Conservation (phyloP, 2,888 invertebrate species). For the Ypsolopha sequella region DNA sequence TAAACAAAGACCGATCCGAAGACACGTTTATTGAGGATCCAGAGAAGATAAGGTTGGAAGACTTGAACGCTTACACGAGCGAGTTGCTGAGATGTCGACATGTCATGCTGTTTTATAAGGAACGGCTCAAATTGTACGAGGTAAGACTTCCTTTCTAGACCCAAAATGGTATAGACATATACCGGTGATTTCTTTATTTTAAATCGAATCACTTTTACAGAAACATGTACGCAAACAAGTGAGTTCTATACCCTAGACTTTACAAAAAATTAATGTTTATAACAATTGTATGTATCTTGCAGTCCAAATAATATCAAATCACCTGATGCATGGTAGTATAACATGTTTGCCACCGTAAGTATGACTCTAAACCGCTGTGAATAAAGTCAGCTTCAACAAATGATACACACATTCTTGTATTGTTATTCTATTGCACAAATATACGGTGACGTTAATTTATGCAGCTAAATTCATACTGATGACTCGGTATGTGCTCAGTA, state of each 20-base stretch:
- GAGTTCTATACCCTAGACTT: slow-evolving; percentile 3
- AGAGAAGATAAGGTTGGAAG: slow-evolving; percentile 47
- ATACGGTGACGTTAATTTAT: too few species aligned
- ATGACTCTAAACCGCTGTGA: too few species aligned
- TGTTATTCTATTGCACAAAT: too few species aligned
- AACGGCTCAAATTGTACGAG: slow-evolving; percentile 79
- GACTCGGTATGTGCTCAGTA: too few species aligned
- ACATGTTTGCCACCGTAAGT: too few species aligned
- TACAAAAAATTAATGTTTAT: too few species aligned
- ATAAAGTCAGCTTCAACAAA: too few species aligned
- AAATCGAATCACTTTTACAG: background rate
- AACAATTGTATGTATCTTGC: too few species aligned
- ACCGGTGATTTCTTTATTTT: background rate
- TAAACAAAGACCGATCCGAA: slow-evolving; percentile 40
- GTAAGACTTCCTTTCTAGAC: slow-evolving; percentile 29
- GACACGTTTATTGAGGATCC: slow-evolving; percentile 26
- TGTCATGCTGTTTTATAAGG: slow-evolving; percentile 77
- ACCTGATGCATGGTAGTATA: too few species aligned
- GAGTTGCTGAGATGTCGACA: slow-evolving; percentile 75
- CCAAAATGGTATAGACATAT: background rate
- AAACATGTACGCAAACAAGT: background rate
- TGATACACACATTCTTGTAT: too few species aligned
- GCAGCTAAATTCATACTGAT: too few species aligned
- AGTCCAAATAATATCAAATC: too few species aligned
- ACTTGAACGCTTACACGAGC: slow-evolving; percentile 74